Evolutionary conservation across 2,113 vertebrate genomes (phyloP).

Genomic region (Bubo scandiacus): DNA sequence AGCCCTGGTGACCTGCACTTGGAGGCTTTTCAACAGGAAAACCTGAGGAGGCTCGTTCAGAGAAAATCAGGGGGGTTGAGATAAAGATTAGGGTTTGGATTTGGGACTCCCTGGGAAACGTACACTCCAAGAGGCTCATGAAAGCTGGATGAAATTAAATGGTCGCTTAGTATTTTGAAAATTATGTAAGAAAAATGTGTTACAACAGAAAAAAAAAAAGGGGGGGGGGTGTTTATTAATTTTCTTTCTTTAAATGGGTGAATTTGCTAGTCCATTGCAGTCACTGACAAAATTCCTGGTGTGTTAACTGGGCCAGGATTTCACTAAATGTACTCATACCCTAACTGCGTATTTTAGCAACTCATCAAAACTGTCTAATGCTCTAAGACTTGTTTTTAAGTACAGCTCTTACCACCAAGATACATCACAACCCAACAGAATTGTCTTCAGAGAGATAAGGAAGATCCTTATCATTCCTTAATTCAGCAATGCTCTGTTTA

Average conservation of each 20-base stretch:
- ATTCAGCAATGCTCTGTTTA: neutral
- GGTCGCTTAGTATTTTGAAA: neutral
- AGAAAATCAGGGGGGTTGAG: neutral
- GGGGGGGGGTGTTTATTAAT: neutral
- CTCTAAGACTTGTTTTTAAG: neutral
- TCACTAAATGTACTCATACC: neutral
- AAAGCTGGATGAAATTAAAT: neutral
- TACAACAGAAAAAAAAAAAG: neutral
- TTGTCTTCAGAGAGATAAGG: neutral
- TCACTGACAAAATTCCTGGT: neutral
- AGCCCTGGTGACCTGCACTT: neutral
- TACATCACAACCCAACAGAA: neutral
- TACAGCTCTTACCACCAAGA: neutral
- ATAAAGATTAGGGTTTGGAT: neutral
- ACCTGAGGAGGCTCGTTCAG: neutral
- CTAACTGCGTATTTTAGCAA: neutral
- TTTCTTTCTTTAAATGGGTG: neutral
- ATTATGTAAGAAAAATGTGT: neutral
- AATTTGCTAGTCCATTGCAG: neutral
- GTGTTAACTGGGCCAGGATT: neutral
- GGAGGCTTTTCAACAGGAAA: neutral
- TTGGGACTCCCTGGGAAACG: rapidly evolving
- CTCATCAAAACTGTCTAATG: neutral
- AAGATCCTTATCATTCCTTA: neutral
- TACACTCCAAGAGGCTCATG: neutral